Conservation (phyloP, 2,113 vertebrate genomes). For the Calidris pugnax region DNA sequence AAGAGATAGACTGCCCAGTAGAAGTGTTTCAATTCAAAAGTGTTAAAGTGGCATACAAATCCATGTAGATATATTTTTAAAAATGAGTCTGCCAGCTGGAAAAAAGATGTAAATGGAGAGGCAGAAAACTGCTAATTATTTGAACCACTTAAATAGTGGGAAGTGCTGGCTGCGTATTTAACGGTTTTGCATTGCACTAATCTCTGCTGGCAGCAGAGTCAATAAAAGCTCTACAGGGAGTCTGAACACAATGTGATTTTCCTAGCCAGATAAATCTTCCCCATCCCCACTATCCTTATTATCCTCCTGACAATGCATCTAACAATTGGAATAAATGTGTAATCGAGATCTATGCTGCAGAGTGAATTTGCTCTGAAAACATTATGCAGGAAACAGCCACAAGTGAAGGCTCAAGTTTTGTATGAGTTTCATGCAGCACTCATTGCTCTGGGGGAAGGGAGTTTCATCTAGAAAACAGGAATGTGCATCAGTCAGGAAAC, state of each 20-base stretch:
- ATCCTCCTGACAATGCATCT: slow-evolving; percentile 39
- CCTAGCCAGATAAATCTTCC: slow-evolving; percentile 47
- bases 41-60: background rate
- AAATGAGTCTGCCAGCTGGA: background rate
- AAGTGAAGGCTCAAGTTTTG: background rate
- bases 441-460: background rate
- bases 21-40: background rate
- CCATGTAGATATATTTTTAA: background rate
- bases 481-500: slow-evolving; percentile 1
- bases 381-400: background rate
- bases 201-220: slow-evolving; percentile 18
- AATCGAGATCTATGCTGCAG: background rate
- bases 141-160: slow-evolving; percentile 37
- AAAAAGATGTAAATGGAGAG: background rate
- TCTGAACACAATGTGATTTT: background rate
- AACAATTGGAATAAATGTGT: slow-evolving; percentile 30
- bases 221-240: slow-evolving; percentile 10
- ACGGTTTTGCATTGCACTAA: slow-evolving; percentile 18
- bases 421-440: background rate
- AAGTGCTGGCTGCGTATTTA: slow-evolving; percentile 28
- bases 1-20: background rate
- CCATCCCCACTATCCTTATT: slow-evolving; percentile 21
- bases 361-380: slow-evolving; percentile 13
- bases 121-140: slow-evolving; percentile 26
- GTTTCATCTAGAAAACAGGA: slow-evolving; percentile 8